Evolutionary conservation across 1,140 invertebrate genomes (phyloP), one percentile per base, ranked within the genome.

Genomic region (Papilio helenus): DNA sequence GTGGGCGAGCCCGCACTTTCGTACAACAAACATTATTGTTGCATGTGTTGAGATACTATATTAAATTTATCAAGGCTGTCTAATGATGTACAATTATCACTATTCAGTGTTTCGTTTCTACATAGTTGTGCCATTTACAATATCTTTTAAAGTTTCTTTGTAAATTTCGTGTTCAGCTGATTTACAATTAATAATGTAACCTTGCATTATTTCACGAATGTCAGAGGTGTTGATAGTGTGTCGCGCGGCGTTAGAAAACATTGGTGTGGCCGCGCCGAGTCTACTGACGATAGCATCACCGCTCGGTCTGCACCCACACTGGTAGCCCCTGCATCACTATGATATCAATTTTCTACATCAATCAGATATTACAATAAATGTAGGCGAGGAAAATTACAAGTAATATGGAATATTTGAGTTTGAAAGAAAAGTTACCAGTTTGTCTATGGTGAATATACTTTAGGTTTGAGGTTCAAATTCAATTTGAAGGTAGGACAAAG

Each of bases 161-260:
- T 18, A 20, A n/a, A 55, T 55, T 55, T 7, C n/a, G 8, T 20
- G 18, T n/a, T 18, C 9, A 55, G 51, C 7, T 55, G 51, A 18
- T 18, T 55, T 9, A 55, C n/a, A 55, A 20, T 8, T 55, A 18
- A 18, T 1, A 55, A 55, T 55, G 7, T 55, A 55, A 55, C 8
- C 51, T 55, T n/a, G 18, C 18, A 55, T 55, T 18, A 55, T 18
- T 55, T 9, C 51, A 55, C 18, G 16, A 55, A 7, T 2, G 51
- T 49, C 51, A 9, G 18, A 55, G n/a, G 51, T 55, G 18, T 8
- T 39, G 34, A 55, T n/a, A 20, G n/a, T 55, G 18, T 55, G n/a
- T 55, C 51, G 51, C 51, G 51, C 51, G 51, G n/a, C 51, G 51
- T 55, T 55, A 55, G 51, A 20, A 55, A 55, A n/a, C 51, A 55